Evolutionary conservation across 2,888 invertebrate genomes (phyloP).

Genomic region (Euspilapteryx auroguttella): DNA sequence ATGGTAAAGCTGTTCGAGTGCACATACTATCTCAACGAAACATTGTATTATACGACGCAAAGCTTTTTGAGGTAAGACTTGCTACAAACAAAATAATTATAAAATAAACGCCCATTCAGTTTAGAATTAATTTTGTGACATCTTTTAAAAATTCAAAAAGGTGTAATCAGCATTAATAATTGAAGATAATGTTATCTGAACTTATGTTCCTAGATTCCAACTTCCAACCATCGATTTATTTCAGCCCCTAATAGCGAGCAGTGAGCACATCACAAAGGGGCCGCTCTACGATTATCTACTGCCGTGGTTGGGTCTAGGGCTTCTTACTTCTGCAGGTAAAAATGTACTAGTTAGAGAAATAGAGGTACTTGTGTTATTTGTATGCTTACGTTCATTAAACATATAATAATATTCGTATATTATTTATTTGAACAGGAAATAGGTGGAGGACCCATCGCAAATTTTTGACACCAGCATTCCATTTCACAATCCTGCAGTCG

Average conservation of each 20-base stretch:
- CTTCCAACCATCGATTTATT: too few relatives aligned
- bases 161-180: too few relatives aligned
- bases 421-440: constrained; percentile 18
- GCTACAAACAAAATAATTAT: too few relatives aligned
- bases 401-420: too few relatives aligned
- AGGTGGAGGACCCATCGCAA: constrained; percentile 70
- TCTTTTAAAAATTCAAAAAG: too few relatives aligned
- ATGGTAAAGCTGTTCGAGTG: constrained; percentile 31
- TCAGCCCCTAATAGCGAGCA: constrained; percentile 46
- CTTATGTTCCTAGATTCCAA: too few relatives aligned
- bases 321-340: constrained; percentile 51
- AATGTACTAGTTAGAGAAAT: too few relatives aligned
- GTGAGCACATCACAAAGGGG: constrained; percentile 56
- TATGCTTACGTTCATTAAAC: too few relatives aligned
- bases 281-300: constrained; percentile 39
- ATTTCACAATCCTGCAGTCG: constrained; percentile 74
- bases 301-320: constrained; percentile 57
- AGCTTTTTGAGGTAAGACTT: constrained; percentile 44
- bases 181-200: too few relatives aligned
- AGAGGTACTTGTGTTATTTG: too few relatives aligned
- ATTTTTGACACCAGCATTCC: constrained; percentile 77
- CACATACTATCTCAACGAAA: constrained; percentile 41
- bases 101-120: too few relatives aligned
- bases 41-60: constrained; percentile 31
- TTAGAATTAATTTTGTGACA: too few relatives aligned